A percentile compares a stretch with the other conserved stretches of the same genome.
These are phyloP conservation scores for Anser brachyrhynchus DNA, from an alignment of 2,113 vertebrate genomes.

Conservation along the genomic window DNA sequence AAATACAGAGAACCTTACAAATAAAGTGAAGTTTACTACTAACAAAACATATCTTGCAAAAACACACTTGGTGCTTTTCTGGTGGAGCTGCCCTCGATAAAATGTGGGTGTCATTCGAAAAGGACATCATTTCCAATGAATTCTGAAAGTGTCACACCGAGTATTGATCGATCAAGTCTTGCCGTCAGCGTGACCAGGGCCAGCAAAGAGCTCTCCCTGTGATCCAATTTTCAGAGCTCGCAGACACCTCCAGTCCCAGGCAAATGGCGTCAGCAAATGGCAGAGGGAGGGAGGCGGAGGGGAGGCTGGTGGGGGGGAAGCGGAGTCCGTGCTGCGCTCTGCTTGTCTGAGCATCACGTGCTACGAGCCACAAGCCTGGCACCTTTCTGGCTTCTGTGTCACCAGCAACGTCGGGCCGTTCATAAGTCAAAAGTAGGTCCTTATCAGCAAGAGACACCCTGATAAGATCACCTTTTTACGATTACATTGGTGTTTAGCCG, in stretches of 20 bases:
- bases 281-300: conserved; percentile 9
- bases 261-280: conserved; percentile 76
- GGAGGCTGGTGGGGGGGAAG: neutral
- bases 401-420: neutral
- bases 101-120: conserved; percentile 79
- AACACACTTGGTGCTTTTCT: conserved; percentile 66
- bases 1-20: conserved; percentile 56
- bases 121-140: conserved; percentile 81
- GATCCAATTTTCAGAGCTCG: conserved; percentile 92
- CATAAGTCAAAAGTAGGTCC: conserved; percentile 48
- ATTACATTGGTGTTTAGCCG: neutral
- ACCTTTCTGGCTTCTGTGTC: conserved; percentile 31
- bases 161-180: conserved; percentile 90
- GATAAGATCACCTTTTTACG: neutral
- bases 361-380: conserved; percentile 21
- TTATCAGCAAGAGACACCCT: neutral
- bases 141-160: conserved; percentile 81
- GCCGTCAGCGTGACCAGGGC: conserved; percentile 84
- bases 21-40: conserved; percentile 66
- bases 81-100: conserved; percentile 69
- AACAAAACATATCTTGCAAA: conserved; percentile 69
- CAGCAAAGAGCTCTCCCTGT: conserved; percentile 85
- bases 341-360: conserved; percentile 23
- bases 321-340: neutral
- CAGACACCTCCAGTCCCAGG: conserved; percentile 84